Base-by-base conservation (phyloP, 2,888 invertebrate genomes). In the Rotaria socialis region DNA sequence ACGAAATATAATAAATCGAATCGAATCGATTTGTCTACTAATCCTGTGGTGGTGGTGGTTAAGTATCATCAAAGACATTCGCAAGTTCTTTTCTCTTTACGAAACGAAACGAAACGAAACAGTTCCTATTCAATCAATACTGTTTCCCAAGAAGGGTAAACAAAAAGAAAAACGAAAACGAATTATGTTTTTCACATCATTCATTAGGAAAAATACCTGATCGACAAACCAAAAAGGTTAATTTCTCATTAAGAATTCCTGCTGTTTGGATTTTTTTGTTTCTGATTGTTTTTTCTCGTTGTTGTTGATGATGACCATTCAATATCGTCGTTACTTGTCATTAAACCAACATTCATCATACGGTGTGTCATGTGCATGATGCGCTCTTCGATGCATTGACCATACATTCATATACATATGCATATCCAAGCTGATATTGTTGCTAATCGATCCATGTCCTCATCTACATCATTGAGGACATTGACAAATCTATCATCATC, bases 361-460 rank as follows among this genome's bases (percentile, higher is more conserved):
- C 67, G 67, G 67, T 67, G 67, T 67, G 67, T 67, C 67, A 67
- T 67, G 67, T 67, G 67, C 67, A 67, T 67, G 67, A 67, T 67
- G 67, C 67, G 67, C 67, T 67, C 35, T 3, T 67, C 67, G 67
- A 67, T 67, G 16, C 35, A 67, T 67, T 67, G 19, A 67, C 67
- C 67, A 67, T 67, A 24, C 35, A 27, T 41, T 35, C 14, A 67
- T 67, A 27, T 41, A 67, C 14, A 67, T 67, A 67, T 67, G 35
- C 35, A 67, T 67, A 67, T 67, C 27, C 67, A 67, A 67, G 67
- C 67, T 67, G 67, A 67, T 67, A 67, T 67, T 67, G 67, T 67
- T 67, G 67, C 67, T 67, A 67, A 67, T 67, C 67, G 67, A 67
- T 67, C 67, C 67, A 67, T 67, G 67, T 67, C 67, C 67, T 67